These are phyloP conservation scores for Phania funesta DNA, from an alignment of 2,888 invertebrate species.

Conservation along the genomic window DNA sequence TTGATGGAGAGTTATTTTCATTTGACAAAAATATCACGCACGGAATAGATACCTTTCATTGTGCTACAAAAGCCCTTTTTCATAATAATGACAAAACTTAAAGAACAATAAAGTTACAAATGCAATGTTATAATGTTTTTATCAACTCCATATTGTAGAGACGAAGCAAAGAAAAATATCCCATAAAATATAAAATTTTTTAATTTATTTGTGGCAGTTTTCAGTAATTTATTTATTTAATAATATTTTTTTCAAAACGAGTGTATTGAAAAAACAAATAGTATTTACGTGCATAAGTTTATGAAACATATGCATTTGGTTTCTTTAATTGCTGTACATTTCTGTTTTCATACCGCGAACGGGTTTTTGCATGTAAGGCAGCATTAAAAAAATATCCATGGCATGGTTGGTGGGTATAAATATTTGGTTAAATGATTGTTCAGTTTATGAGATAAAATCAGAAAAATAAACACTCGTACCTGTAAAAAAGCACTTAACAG, in stretches of 20 bases:
- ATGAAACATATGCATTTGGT: constrained; percentile 41
- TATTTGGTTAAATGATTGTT: constrained; percentile 54
- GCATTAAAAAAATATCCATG: constrained; percentile 12
- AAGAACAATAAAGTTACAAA: too few species aligned
- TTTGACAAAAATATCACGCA: too few species aligned
- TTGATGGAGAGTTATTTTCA: too few species aligned
- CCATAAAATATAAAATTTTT: neutral
- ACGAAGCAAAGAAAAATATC: neutral
- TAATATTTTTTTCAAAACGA: neutral
- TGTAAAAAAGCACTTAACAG: neutral
- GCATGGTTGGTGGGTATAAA: constrained; percentile 29
- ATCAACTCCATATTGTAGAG: too few species aligned
- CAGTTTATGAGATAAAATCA: constrained; percentile 53
- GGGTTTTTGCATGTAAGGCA: neutral
- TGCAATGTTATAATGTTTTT: too few species aligned
- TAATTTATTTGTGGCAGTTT: neutral
- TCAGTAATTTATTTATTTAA: neutral
- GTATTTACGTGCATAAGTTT: constrained; percentile 6
- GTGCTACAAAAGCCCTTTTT: too few species aligned
- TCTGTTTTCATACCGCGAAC: constrained; percentile 29
- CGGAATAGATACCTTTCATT: too few species aligned
- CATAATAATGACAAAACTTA: too few species aligned
- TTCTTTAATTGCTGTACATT: constrained; percentile 54
- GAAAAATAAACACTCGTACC: neutral
- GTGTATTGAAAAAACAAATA: neutral